Evolutionary conservation across 2,888 invertebrate genomes (phyloP).

Genomic region (Plagodis pulveraria): DNA sequence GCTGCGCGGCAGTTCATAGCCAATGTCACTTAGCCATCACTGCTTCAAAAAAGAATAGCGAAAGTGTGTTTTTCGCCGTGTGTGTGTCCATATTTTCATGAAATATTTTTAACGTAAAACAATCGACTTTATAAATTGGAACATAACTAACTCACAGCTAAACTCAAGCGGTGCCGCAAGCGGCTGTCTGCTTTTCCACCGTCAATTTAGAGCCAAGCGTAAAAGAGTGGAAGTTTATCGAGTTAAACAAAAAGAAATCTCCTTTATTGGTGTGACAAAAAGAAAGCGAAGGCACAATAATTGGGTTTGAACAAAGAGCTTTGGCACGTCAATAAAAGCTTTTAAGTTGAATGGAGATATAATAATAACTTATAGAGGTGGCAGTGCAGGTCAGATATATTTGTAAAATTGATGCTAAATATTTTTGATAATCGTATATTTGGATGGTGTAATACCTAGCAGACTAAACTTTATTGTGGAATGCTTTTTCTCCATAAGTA

Average conservation of each 20-base stretch:
- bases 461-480: no score
- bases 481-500: no score
- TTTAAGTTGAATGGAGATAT: constrained; percentile 21
- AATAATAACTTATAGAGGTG: neutral
- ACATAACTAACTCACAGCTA: no score
- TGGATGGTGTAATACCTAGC: no score
- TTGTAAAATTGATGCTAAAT: neutral
- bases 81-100: no score
- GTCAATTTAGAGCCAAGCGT: constrained; percentile 17
- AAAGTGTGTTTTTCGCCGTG: no score
- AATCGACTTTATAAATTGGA: no score
- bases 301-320: constrained; percentile 34
- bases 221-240: constrained; percentile 31
- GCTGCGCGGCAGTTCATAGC: no score
- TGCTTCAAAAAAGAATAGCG: no score
- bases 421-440: neutral
- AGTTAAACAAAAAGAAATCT: constrained; percentile 31
- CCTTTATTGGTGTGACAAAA: constrained; percentile 31
- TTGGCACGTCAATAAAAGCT: constrained; percentile 24
- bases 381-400: neutral
- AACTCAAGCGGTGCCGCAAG: no score
- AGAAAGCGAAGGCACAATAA: constrained; percentile 33
- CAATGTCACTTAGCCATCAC: no score
- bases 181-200: constrained; percentile 1
- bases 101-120: no score